phyloP scores from a whole-genome alignment of 2,888 invertebrate genomes.

The Brachyptera risi region DNA sequence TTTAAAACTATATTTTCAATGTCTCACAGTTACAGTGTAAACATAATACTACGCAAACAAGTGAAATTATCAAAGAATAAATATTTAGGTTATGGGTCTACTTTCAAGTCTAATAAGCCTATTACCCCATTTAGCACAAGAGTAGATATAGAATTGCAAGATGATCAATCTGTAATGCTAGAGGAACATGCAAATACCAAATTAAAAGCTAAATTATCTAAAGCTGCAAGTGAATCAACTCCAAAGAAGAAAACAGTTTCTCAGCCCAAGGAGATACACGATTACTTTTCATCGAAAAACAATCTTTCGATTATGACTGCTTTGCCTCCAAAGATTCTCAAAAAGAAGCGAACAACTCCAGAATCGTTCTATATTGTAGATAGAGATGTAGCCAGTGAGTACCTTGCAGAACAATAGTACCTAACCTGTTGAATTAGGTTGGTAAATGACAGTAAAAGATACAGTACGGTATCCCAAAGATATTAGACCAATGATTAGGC shows the following conservation, averaged over 20 bases:
- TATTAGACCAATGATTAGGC: too few species aligned
- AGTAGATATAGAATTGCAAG: too few species aligned
- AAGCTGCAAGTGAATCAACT: not conserved
- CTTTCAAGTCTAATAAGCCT: not conserved
- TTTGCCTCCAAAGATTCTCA: slow-evolving; percentile 18
- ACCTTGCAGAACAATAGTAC: too few species aligned
- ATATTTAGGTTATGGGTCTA: not conserved
- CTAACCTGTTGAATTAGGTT: too few species aligned
- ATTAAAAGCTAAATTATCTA: not conserved
- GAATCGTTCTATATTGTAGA: slow-evolving; percentile 22
- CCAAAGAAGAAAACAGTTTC: not conserved
- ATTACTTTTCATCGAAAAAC: slow-evolving; percentile 4
- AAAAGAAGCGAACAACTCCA: slow-evolving; percentile 2
- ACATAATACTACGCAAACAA: not conserved
- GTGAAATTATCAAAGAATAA: not conserved
- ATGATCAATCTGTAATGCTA: too few species aligned
- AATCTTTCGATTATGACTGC: not conserved
- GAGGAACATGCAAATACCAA: not conserved
- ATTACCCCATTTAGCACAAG: not conserved
- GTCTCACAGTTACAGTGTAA: not conserved
- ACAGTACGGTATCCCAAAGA: too few species aligned
- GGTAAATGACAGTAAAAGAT: too few species aligned
- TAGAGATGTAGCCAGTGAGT: slow-evolving; percentile 22
- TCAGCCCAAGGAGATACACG: slow-evolving; percentile 7
- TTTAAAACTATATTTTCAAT: not conserved